Conservation (phyloP, 2,113 vertebrate genomes). For the Rana temporaria region DNA sequence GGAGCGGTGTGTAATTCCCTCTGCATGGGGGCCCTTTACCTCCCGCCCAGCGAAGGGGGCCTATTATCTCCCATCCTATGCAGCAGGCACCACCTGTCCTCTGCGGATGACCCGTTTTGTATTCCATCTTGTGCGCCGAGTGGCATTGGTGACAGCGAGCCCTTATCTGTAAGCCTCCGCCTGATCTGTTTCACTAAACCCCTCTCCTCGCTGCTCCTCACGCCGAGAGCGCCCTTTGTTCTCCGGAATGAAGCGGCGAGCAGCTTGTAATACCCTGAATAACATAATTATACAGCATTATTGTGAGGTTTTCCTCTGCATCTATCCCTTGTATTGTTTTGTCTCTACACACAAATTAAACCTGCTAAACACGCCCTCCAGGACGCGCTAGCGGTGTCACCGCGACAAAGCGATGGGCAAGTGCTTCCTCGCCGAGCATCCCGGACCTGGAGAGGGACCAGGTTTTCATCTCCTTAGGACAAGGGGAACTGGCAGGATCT, state of each 20-base stretch:
- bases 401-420: neutral
- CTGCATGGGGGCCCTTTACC: too few relatives aligned
- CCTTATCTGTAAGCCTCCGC: slow-evolving; percentile 9
- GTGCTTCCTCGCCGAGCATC: neutral
- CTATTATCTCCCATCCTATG: too few relatives aligned
- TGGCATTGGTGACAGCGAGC: neutral
- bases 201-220: slow-evolving; percentile 10
- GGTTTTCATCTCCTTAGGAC: neutral
- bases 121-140: neutral
- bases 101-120: too few relatives aligned
- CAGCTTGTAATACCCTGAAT: slow-evolving; percentile 32
- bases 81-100: too few relatives aligned
- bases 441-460: neutral
- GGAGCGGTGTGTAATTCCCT: too few relatives aligned
- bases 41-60: too few relatives aligned
- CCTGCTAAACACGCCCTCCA: neutral
- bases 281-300: slow-evolving; percentile 29
- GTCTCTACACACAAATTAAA: slow-evolving; percentile 30
- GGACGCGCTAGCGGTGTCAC: too few relatives aligned
- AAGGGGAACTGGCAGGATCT: neutral
- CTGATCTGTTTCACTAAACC: slow-evolving; percentile 27
- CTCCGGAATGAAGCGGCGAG: slow-evolving; percentile 25
- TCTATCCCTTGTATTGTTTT: slow-evolving; percentile 23
- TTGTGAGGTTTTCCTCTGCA: slow-evolving; percentile 10
- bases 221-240: slow-evolving; percentile 22